These are phyloP conservation scores for Excalfactoria chinensis DNA, from an alignment of 2,113 vertebrate genomes.

Conservation along the genomic window DNA sequence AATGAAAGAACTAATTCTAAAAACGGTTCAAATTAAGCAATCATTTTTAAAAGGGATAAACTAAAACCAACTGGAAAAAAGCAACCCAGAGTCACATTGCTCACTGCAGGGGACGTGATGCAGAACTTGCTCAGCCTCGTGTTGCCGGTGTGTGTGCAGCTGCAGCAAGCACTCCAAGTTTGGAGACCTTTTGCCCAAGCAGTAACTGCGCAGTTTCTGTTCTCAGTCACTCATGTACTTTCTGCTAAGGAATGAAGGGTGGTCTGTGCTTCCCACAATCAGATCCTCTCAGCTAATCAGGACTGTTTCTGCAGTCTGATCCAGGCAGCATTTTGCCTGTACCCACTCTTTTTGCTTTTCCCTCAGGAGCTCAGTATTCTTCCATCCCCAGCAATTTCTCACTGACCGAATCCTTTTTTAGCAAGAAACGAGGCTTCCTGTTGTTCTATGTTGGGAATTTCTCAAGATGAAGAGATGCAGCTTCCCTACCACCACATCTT, in stretches of 20 bases:
- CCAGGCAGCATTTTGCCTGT: neutral
- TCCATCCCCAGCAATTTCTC: neutral
- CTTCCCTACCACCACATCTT: neutral
- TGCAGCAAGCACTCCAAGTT: neutral
- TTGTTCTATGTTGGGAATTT: neutral
- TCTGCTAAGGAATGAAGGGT: neutral
- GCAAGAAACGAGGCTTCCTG: neutral
- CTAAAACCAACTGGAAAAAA: neutral
- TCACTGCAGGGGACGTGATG: neutral
- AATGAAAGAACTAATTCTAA: neutral
- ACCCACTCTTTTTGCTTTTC: neutral
- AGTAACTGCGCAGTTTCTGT: neutral
- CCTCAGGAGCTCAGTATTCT: neutral
- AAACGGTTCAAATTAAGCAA: neutral
- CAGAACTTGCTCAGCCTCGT: neutral
- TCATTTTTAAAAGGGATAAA: neutral
- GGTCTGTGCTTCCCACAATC: neutral
- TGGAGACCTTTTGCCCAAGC: neutral
- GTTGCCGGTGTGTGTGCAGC: neutral
- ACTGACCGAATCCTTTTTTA: neutral
- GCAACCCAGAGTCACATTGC: neutral
- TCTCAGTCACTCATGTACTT: neutral
- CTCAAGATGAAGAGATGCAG: neutral
- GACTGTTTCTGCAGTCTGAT: neutral
- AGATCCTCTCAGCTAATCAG: neutral